Base-by-base conservation (phyloP, 2,888 invertebrate genomes). In the Caenorhabditis sp. region DNA sequence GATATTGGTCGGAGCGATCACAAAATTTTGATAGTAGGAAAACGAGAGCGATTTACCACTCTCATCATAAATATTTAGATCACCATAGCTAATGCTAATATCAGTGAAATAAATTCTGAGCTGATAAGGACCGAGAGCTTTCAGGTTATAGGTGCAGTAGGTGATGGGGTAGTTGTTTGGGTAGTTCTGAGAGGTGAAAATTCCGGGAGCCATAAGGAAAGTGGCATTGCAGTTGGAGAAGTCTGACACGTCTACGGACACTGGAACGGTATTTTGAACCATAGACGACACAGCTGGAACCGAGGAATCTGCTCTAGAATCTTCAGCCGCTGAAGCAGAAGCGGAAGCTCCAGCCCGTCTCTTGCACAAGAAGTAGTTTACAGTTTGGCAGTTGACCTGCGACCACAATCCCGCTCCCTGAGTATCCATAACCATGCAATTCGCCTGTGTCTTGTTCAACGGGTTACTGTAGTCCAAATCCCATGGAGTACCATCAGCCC, bases 191-290 rank as follows among this genome's bases (percentile, higher is more conserved):
- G 64, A 65, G 37, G 72, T 72, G 35, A 72, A 47, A 3, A 64
- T 18, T 28, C 72, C 72, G 1, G 72, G 72, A 24, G 72, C 64
- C 24, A 64, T 47, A 55, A 58, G 20, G n/a, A 65, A 44, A 4
- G 72, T 72, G 6, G 72, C 26, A 56, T 72, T 72, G 64, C 72
- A 71, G n/a, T 71, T 50, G 62, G 71, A 72, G 53, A 35, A 35
- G 50, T 72, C 72, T 1, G 56, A 44, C 18, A 40, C 37, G 22
- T 35, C 60, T 13, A 40, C 6, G 2, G 35, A 15, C 1, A 53
- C 8, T 11, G 5, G 24, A 24, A 13, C 11, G 2, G 13, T 8
- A 2, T 24, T 47, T 11, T 47, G 47, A 13, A 15, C n/a, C n/a
- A n/a, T n/a, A n/a, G n/a, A n/a, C n/a, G n/a, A n/a, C n/a, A n/a